Base-by-base conservation (phyloP, 2,888 invertebrate species). In the Ptycholaimellus sp. region DNA sequence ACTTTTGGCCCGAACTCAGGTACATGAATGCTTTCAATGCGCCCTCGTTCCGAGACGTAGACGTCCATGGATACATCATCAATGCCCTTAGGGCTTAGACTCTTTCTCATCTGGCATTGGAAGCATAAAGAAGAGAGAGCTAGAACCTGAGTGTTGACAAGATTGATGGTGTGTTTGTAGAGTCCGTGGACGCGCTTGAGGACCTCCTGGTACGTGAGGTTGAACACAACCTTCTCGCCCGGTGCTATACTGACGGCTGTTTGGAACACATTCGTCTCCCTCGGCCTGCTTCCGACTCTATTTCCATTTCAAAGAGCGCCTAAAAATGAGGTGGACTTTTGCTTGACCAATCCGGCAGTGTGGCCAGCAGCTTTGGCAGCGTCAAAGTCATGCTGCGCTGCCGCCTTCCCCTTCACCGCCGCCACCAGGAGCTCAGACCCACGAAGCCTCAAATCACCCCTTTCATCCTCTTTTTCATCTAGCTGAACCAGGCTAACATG, bases 171-270 rank as follows among this genome's bases (percentile, higher is more conserved):
- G 46, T 72, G 68, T 50, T 74, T 71, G 60, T 76, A 76, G 9
- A 68, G 65, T 4, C 71, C 70, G 42, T 70, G 66, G 37, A 68
- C 66, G 3, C 74, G 64, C 17, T 65, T 59, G 33, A 76, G 57
- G 29, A 76, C 50, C 57, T 76, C 73, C 52, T 76, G 73, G 55
- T 78, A 78, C 1, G 69, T 72, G 44, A 75, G 57, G 50, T 72
- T 72, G 57, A 78, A 77, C 1, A 65, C 61, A 0, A 71, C 72
- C 42, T 68, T 39, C 5, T 31, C 25, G 21, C 21, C 7, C n/a
- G 41, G 34, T 13, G 39, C 37, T 2, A 43, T 37, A 11, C 35
- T 36, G 13, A 40, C 27, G 16, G 32, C 18, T 11, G 41, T 22
- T 14, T 40, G 32, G 36, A 43, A 43, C 9, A 14, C 25, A 29